These are phyloP conservation scores for Hydrozoanthus gracilis DNA, from an alignment of 92 coral and sea anemone species.

Conservation along the genomic window DNA sequence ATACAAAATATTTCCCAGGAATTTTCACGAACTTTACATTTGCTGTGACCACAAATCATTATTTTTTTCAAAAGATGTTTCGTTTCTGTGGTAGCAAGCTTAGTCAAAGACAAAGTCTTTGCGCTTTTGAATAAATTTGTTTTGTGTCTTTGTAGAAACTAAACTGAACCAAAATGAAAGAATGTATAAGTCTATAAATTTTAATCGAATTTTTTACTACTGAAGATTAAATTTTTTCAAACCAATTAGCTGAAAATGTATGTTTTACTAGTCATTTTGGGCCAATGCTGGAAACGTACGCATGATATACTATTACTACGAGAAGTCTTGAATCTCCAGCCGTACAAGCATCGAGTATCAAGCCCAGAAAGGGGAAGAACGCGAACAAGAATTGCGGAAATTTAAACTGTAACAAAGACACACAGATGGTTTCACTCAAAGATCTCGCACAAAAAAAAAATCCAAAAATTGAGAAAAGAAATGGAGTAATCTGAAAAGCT, in stretches of 20 bases:
- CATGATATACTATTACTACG: slow-evolving; percentile 50
- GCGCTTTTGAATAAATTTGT: slow-evolving; percentile 1
- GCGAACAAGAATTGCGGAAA: slow-evolving; percentile 52
- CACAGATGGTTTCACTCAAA: slow-evolving; percentile 56
- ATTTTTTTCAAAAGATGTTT: neutral
- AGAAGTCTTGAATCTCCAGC: slow-evolving; percentile 60
- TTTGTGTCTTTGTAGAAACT: slow-evolving; percentile 27
- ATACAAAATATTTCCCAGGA: slow-evolving; percentile 2
- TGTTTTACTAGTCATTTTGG: slow-evolving; percentile 25
- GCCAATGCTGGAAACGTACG: slow-evolving; percentile 58
- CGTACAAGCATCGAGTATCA: slow-evolving; percentile 33
- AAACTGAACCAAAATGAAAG: slow-evolving; percentile 8
- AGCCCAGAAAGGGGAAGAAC: slow-evolving; percentile 50
- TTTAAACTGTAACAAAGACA: slow-evolving; percentile 13
- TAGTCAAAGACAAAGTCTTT: neutral
- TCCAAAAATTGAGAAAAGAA: slow-evolving; percentile 44
- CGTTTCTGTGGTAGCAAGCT: slow-evolving; percentile 39
- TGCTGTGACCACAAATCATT: slow-evolving; percentile 22
- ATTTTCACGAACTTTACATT: slow-evolving; percentile 18
- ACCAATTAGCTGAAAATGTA: slow-evolving; percentile 17
- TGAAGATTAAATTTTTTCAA: slow-evolving; percentile 1
- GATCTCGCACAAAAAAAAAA: slow-evolving; percentile 48
- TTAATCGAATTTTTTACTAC: neutral
- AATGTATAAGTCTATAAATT: slow-evolving; percentile 17
- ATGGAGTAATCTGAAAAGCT: slow-evolving; percentile 48